Percentiles rank a stretch among this genome's conserved stretches.
phyloP scores from a whole-genome alignment of 2,888 invertebrate species.

The Embidobia sp. region DNA sequence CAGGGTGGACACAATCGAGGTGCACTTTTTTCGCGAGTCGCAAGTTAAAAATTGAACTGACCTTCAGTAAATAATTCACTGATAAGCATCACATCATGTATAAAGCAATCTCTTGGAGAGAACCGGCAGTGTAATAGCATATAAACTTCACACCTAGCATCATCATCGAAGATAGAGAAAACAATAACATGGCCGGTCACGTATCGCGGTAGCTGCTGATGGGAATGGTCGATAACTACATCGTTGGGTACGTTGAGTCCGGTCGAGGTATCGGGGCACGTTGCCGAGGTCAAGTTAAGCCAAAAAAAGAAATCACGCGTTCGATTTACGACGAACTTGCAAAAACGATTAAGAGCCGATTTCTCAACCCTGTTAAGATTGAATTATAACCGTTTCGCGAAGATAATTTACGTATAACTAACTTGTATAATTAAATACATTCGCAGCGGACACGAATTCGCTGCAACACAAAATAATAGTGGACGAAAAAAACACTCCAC shows the following conservation, averaged over 20 bases:
- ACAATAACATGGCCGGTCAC: conserved; percentile 64
- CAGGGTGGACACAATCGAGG: too few species aligned
- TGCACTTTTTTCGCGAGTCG: too few species aligned
- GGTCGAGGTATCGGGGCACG: conserved; percentile 59
- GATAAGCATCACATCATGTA: conserved; percentile 60
- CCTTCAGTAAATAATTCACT: conserved; percentile 48
- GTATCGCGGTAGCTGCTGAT: conserved; percentile 67
- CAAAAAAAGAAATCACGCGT: conserved; percentile 62
- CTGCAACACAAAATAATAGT: conserved; percentile 20
- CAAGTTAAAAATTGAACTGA: conserved; percentile 22
- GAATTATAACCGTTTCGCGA: conserved; percentile 58
- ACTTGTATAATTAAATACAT: conserved; percentile 58
- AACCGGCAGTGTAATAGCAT: conserved; percentile 60
- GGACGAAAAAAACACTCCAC: conserved; percentile 18
- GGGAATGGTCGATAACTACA: conserved; percentile 66
- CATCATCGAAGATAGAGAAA: conserved; percentile 66
- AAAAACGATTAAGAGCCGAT: conserved; percentile 65
- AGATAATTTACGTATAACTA: conserved; percentile 57
- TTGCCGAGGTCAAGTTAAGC: conserved; percentile 61
- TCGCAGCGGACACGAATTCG: conserved; percentile 21
- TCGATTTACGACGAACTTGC: conserved; percentile 65
- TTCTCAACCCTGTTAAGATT: conserved; percentile 62
- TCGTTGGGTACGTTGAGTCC: conserved; percentile 56
- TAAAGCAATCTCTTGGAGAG: conserved; percentile 58
- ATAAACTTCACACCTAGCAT: conserved; percentile 67